Evolutionary conservation across 2,888 invertebrate genomes (phyloP).

Genomic region (Cantharis rufa): DNA sequence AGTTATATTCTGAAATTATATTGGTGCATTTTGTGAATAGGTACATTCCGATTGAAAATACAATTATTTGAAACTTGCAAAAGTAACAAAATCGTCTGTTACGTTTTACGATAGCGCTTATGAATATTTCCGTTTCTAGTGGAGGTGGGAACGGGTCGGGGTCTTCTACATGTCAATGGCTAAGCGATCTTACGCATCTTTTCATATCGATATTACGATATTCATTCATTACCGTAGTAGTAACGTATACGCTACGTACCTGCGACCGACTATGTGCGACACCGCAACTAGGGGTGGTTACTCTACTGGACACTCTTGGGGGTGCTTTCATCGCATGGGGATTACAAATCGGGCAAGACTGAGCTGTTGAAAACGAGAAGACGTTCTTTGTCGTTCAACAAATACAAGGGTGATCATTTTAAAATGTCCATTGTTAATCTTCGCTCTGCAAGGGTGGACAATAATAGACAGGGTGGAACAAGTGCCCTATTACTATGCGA

Average conservation of each 20-base stretch:
- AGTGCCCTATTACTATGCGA: background rate
- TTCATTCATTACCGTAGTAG: background rate
- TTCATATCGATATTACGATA: background rate
- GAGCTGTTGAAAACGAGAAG: constrained; percentile 18
- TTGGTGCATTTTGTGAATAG: constrained; percentile 39
- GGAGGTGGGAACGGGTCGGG: constrained; percentile 2
- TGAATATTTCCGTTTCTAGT: background rate
- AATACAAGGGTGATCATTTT: constrained; percentile 16
- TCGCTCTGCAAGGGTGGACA: constrained; percentile 7
- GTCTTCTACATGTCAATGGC: background rate
- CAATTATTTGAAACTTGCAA: constrained; percentile 11
- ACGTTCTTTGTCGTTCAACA: constrained; percentile 8
- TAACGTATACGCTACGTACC: background rate
- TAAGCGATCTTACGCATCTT: background rate
- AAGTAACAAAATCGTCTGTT: constrained; percentile 8
- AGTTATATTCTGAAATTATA: constrained; percentile 42
- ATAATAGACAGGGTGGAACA: background rate
- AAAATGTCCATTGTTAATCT: constrained; percentile 9
- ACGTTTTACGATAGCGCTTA: background rate
- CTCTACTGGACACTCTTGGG: background rate
- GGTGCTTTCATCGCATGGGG: constrained; percentile 4
- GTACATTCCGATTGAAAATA: constrained; percentile 33
- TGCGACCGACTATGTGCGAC: background rate
- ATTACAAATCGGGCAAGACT: background rate
- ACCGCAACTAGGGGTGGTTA: background rate